Evolutionary conservation across 2,113 vertebrate genomes (phyloP).

Genomic region (Eulacestoma nigropectus): DNA sequence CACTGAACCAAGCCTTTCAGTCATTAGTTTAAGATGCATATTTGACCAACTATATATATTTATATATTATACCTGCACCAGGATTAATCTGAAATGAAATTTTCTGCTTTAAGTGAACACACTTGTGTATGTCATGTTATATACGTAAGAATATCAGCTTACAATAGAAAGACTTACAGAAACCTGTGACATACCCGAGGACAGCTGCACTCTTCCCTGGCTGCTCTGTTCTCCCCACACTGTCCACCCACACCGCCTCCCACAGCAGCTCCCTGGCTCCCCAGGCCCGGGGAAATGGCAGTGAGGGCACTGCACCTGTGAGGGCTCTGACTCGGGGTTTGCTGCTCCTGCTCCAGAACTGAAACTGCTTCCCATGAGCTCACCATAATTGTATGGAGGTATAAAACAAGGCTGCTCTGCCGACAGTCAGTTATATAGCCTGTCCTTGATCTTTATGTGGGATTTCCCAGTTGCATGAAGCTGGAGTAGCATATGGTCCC

Average conservation of each 20-base stretch:
- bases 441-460: background rate
- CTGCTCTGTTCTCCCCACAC: rapidly evolving
- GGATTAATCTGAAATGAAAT: background rate
- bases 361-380: background rate
- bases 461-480: background rate
- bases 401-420: background rate
- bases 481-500: background rate
- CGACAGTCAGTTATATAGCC: background rate
- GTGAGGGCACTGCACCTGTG: rapidly evolving
- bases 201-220: rapidly evolving
- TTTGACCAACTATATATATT: background rate
- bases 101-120: background rate
- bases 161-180: background rate
- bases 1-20: background rate
- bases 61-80: background rate
- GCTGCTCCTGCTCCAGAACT: background rate
- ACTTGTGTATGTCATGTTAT: background rate
- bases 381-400: rapidly evolving
- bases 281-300: rapidly evolving
- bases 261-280: rapidly evolving
- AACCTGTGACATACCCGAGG: background rate
- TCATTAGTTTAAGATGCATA: background rate
- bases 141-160: background rate
- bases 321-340: rapidly evolving
- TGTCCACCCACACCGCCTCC: rapidly evolving